Percentiles rank a stretch among this genome's conserved stretches.
Evolutionary conservation across 2,113 vertebrate species (phyloP).

Genomic region (Prionailurus viverrinus): DNA sequence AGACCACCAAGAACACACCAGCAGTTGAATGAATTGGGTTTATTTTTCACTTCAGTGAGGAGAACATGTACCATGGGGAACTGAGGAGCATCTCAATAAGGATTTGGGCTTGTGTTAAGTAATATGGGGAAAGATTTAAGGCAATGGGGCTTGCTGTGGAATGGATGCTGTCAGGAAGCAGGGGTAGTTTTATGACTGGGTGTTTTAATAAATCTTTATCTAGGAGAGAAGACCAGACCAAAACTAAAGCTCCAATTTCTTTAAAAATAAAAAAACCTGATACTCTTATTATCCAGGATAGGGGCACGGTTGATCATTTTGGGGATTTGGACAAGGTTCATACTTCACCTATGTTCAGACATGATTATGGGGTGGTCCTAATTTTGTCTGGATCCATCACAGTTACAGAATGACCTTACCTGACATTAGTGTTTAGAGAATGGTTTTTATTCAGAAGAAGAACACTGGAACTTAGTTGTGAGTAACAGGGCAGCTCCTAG

Average conservation of each 20-base stretch:
- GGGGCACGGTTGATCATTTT: conserved; percentile 30
- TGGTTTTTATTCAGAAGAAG: conserved; percentile 19
- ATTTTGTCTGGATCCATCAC: conserved; percentile 46
- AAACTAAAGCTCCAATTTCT: conserved; percentile 37
- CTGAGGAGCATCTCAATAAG: neutral
- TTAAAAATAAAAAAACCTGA: neutral
- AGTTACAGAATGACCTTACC: conserved; percentile 26
- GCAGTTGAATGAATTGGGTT: neutral
- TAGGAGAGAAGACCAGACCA: conserved; percentile 6
- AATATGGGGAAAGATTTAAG: neutral
- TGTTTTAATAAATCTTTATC: conserved; percentile 53
- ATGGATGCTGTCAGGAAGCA: neutral
- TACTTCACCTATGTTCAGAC: conserved; percentile 26
- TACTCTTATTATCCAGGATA: conserved; percentile 10
- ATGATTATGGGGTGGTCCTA: conserved; percentile 54
- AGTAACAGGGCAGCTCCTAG: neutral
- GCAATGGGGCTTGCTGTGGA: neutral
- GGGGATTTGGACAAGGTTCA: neutral
- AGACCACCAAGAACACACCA: neutral
- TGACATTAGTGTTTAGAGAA: neutral
- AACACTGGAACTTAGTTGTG: conserved; percentile 42
- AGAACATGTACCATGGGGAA: neutral
- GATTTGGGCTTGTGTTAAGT: neutral
- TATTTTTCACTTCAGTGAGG: neutral
- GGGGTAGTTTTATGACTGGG: conserved; percentile 8